These are phyloP conservation scores for Apaloderma vittatum DNA, from an alignment of 2,113 vertebrate species.

Conservation along the genomic window DNA sequence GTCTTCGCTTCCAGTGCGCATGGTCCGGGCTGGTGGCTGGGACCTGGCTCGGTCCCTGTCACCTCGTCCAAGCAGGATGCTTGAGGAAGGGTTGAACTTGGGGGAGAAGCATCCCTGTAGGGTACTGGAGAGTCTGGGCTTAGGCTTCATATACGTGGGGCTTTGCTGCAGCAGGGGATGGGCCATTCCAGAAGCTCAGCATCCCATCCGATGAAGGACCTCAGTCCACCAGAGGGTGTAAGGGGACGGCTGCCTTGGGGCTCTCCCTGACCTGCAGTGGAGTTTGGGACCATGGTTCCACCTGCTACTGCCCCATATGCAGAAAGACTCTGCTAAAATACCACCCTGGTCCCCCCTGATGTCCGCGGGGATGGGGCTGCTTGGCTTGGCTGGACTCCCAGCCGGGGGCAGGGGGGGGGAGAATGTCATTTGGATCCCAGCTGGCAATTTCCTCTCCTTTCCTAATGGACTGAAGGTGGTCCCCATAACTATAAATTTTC, in stretches of 20 bases:
- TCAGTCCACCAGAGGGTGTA: rapidly evolving
- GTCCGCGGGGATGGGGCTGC: background rate
- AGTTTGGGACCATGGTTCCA: background rate
- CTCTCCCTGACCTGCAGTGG: background rate
- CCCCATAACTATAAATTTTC: background rate
- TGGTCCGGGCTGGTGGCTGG: background rate
- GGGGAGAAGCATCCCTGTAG: background rate
- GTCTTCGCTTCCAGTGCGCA: background rate
- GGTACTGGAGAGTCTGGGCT: rapidly evolving
- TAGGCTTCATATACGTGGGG: background rate
- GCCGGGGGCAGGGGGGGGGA: background rate
- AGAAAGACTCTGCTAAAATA: background rate
- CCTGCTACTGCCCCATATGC: background rate
- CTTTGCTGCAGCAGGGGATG: background rate
- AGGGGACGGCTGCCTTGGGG: background rate
- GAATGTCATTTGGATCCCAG: background rate
- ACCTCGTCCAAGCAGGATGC: background rate
- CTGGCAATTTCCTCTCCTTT: background rate
- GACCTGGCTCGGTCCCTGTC: background rate
- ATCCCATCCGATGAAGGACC: background rate
- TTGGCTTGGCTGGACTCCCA: background rate
- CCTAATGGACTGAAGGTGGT: background rate
- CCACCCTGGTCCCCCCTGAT: rapidly evolving
- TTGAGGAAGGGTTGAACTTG: background rate
- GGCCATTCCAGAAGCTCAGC: background rate